These are phyloP conservation scores for Chionoecetes opilio DNA, from an alignment of 1,140 invertebrate genomes.

Conservation along the genomic window DNA sequence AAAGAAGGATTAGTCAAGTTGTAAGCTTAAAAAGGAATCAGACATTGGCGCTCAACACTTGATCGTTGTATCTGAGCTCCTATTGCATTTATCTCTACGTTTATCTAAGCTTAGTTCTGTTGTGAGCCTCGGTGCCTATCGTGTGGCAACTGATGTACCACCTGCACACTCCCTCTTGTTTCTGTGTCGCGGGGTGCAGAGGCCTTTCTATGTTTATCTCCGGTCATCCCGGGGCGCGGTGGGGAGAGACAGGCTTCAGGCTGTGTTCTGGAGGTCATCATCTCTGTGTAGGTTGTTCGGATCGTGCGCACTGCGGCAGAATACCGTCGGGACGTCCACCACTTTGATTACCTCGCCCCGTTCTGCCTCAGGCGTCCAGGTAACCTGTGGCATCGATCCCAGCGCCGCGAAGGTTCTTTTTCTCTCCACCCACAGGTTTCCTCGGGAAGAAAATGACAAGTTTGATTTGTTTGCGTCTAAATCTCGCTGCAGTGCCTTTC, in stretches of 20 bases:
- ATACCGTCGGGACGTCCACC: background rate
- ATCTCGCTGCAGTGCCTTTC: too few species aligned
- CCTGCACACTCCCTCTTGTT: background rate
- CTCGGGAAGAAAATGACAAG: too few species aligned
- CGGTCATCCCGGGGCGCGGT: background rate
- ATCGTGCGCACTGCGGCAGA: background rate
- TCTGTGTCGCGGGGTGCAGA: background rate
- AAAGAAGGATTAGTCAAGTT: background rate
- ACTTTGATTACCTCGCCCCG: slow-evolving; percentile 13
- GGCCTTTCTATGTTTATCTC: background rate
- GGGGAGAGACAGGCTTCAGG: slow-evolving; percentile 10
- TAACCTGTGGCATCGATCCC: background rate
- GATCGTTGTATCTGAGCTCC: too few species aligned
- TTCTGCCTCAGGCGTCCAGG: background rate
- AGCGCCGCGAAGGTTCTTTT: background rate
- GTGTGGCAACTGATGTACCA: background rate
- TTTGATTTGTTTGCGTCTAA: too few species aligned
- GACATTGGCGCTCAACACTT: too few species aligned
- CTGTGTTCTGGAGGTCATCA: background rate
- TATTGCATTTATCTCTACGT: too few species aligned
- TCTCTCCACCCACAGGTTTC: background rate
- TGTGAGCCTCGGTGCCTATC: background rate
- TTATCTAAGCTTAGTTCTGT: too few species aligned
- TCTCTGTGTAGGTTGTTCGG: background rate
- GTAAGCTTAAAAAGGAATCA: background rate